Evolutionary conservation across 2,113 vertebrate species (phyloP).

Genomic region (rabbit (Oryctolagus cuniculus)): DNA sequence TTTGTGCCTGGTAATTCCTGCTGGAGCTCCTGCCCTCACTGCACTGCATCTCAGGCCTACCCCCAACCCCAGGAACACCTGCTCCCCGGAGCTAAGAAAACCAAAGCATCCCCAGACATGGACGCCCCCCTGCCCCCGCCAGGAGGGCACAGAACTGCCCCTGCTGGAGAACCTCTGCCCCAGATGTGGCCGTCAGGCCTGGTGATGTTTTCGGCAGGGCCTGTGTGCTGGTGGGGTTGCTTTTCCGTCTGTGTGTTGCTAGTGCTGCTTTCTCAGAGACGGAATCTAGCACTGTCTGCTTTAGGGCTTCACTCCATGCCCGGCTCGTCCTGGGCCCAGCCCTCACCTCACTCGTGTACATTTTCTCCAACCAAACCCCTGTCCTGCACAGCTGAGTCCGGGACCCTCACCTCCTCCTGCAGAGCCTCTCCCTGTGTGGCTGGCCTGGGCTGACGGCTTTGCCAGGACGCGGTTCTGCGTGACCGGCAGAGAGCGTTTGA

Average conservation of each 20-base stretch:
- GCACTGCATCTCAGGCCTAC: no score
- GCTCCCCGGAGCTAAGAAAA: rapidly evolving
- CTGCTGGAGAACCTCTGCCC: background rate
- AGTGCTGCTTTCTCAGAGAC: no score
- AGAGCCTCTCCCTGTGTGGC: background rate
- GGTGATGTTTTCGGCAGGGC: no score
- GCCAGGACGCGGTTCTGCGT: no score
- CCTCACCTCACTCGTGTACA: background rate
- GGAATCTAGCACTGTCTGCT: background rate
- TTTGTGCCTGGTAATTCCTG: background rate
- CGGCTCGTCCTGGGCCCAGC: background rate
- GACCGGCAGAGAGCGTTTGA: no score
- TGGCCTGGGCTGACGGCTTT: no score
- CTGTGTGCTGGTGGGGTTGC: background rate
- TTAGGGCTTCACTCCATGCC: background rate
- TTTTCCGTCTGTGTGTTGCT: no score
- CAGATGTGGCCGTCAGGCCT: rapidly evolving
- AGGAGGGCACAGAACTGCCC: background rate
- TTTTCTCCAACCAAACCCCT: background rate
- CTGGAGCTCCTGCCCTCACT: no score
- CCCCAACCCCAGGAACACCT: background rate
- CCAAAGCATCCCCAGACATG: background rate
- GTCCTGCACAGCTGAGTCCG: background rate
- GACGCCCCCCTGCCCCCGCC: background rate
- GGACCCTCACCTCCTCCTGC: background rate